phyloP scores from a whole-genome alignment of 2,888 invertebrate species.

The Limnephilus auricula region DNA sequence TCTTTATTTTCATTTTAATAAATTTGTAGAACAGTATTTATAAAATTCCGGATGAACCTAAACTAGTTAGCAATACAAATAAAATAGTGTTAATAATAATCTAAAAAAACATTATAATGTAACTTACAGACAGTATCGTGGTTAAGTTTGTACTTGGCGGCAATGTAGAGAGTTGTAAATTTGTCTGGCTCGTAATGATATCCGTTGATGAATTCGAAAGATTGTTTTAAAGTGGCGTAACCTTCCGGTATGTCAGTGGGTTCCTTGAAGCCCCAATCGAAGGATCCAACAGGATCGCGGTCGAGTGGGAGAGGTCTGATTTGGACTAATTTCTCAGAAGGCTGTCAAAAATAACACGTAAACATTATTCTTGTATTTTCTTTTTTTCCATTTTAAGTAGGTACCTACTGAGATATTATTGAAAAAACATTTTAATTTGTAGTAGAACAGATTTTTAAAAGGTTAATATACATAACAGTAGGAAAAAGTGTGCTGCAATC shows the following conservation, averaged over 20 bases:
- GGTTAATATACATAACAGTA: too few species aligned
- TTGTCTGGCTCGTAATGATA: constrained; percentile 77
- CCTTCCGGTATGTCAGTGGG: constrained; percentile 77
- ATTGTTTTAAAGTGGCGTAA: constrained; percentile 78
- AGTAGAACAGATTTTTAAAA: too few species aligned
- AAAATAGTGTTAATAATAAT: too few species aligned
- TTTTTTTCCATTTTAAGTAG: background rate
- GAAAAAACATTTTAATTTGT: too few species aligned
- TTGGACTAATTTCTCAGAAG: background rate
- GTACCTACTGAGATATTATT: background rate
- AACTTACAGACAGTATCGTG: constrained; percentile 75
- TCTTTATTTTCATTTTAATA: too few species aligned
- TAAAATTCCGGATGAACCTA: too few species aligned
- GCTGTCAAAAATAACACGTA: background rate
- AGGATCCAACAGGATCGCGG: constrained; percentile 71
- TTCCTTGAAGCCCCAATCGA: constrained; percentile 80
- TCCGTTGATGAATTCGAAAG: constrained; percentile 78
- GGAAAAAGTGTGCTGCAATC: too few species aligned
- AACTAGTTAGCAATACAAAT: too few species aligned
- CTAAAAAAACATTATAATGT: background rate
- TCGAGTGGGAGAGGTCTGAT: constrained; percentile 59
- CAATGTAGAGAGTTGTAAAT: constrained; percentile 76
- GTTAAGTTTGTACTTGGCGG: constrained; percentile 79
- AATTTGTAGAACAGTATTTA: too few species aligned
- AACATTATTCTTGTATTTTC: background rate